Evolutionary conservation across 2,797 vertebrate species (phyloP).

Genomic region (Thunnus albacares): DNA sequence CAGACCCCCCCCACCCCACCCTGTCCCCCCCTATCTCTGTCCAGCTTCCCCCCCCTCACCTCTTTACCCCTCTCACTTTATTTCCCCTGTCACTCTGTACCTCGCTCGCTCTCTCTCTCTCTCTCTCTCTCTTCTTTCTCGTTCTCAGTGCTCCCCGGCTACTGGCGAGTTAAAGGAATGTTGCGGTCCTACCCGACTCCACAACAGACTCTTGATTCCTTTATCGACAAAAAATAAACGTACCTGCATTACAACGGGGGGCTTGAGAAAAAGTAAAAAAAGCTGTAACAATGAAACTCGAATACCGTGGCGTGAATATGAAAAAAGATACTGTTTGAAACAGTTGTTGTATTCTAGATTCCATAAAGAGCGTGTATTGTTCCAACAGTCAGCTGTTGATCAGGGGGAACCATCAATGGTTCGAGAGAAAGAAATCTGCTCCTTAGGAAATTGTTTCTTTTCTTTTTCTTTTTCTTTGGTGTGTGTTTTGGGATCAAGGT

Average conservation of each 20-base stretch:
- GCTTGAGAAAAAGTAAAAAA: constrained; percentile 77
- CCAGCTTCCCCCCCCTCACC: constrained; percentile 44
- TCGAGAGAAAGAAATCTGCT: constrained; percentile 77
- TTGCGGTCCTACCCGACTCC: constrained; percentile 77
- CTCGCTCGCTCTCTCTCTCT: neutral
- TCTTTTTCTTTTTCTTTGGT: constrained; percentile 71
- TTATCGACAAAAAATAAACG: constrained; percentile 72
- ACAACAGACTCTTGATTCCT: constrained; percentile 85
- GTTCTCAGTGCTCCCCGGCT: constrained; percentile 72
- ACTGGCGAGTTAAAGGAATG: constrained; percentile 80
- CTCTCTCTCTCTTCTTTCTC: constrained; percentile 47
- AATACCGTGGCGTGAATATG: constrained; percentile 83
- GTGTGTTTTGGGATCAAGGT: constrained; percentile 83
- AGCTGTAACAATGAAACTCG: constrained; percentile 83
- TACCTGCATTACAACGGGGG: constrained; percentile 77
- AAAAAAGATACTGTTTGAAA: constrained; percentile 86
- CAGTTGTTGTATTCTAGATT: constrained; percentile 87
- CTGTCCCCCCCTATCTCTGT: constrained; percentile 20
- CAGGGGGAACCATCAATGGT: constrained; percentile 75
- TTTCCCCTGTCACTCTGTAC: constrained; percentile 53
- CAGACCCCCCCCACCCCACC: constrained; percentile 27
- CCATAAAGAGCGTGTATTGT: constrained; percentile 82
- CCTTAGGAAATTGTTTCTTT: constrained; percentile 73
- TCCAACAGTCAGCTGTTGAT: constrained; percentile 78
- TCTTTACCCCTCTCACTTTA: constrained; percentile 49